Evolutionary conservation across 2,888 invertebrate species (phyloP), one percentile per base, ranked within the genome.

Genomic region (Phlogophora meticulosa): DNA sequence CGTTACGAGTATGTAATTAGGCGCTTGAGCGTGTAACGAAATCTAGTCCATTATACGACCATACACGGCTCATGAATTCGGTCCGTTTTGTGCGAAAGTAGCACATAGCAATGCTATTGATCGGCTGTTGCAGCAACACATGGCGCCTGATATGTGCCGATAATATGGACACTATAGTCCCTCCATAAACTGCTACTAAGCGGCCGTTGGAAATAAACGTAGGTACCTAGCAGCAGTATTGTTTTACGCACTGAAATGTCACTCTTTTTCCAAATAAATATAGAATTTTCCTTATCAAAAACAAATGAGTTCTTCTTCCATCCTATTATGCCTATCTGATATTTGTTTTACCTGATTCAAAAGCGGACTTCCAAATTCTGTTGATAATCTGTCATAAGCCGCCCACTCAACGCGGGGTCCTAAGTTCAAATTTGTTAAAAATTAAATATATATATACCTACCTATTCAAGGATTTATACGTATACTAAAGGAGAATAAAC

Each of bases 1-100:
- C 60, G 63, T 76, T 81, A 68, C 79, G 69, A 69, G 72, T 75
- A 72, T 64, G 69, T 81, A 79, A 80, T 81, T 77, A 75, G 75
- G 53, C 60, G 59, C 58, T 55, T 58, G 60, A 72, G 56, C 40
- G 49, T 67, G 61, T 67, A 63, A 63, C 55, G 48, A 78, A 74
- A 74, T 71, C 45, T 76, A 78, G 69, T 74, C 52, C 52, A 45
- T 76, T 70, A 61, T 70, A 46, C 48, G 40, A 59, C 53, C 60
- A 58, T 71, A 56, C 56, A 62, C 46, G 42, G 53, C 62, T 62
- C 51, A 67, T 64, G 60, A 66, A 63, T 70, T 58, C 52, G 36
- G 48, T 49, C 51, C 64, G 42, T 61, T 73, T 69, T 65, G 63
- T 53, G 56, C 45, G 56, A 72, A 78, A 80, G 63, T 80, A 74